phyloP scores from a whole-genome alignment of 2,797 vertebrate species.

The Rhyacichthys aspro region DNA sequence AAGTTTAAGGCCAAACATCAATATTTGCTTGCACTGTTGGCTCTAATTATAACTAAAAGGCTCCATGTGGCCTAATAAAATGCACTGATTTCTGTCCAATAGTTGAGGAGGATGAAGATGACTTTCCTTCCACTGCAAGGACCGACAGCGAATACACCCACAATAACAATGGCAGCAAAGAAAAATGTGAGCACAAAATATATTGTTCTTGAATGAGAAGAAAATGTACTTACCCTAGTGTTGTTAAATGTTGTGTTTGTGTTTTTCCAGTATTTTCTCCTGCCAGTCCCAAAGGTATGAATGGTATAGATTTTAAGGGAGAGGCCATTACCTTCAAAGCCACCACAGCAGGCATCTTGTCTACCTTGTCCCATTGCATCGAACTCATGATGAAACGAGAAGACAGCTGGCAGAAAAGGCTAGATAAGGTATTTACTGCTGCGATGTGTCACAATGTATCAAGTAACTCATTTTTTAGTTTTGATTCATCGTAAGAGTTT shows the following conservation, averaged over 20 bases:
- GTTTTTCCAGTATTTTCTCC: conserved; percentile 77
- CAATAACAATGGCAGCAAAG: conserved; percentile 88
- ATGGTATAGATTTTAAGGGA: conserved; percentile 97
- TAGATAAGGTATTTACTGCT: conserved; percentile 87
- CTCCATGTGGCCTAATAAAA: background rate
- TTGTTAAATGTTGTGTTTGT: too few species aligned
- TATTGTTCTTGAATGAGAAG: background rate
- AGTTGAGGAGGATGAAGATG: conserved; percentile 97
- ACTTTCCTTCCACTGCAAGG: conserved; percentile 86
- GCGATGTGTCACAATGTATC: background rate
- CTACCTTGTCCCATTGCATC: conserved; percentile 96
- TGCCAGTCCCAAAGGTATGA: conserved; percentile 87
- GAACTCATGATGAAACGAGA: conserved; percentile 97
- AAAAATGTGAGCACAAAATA: conserved; percentile 86
- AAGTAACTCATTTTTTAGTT: background rate
- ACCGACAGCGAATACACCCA: conserved; percentile 86
- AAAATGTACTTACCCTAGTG: too few species aligned
- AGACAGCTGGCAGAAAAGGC: conserved; percentile 95
- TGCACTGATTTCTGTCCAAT: conserved; percentile 6
- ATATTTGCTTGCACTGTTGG: background rate
- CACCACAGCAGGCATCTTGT: conserved; percentile 95
- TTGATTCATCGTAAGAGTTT: background rate
- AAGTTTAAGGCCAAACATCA: too few species aligned
- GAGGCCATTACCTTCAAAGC: conserved; percentile 99
- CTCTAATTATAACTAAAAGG: background rate